Percentiles rank a stretch among this genome's conserved stretches.
phyloP scores from a whole-genome alignment of 1,140 invertebrate species.

The Protaetia brevitarsis region DNA sequence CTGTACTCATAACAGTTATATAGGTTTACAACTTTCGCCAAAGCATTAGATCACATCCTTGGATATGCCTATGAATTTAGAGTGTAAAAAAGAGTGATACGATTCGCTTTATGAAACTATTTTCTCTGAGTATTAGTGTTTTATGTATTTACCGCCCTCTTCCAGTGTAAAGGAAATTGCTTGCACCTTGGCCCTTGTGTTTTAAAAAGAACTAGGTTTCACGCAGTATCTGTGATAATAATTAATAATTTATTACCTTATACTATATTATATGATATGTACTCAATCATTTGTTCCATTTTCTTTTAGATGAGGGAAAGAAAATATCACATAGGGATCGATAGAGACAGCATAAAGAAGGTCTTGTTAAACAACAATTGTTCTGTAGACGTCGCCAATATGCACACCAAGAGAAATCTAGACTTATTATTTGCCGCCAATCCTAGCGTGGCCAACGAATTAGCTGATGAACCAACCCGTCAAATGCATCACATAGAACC shows the following conservation, averaged over 20 bases:
- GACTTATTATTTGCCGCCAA: neutral
- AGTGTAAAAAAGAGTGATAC: too few species aligned
- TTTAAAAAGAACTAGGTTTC: neutral
- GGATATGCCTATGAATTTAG: too few species aligned
- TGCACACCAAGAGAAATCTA: constrained; percentile 15
- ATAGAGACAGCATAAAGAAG: constrained; percentile 42
- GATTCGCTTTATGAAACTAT: too few species aligned
- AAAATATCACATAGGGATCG: constrained; percentile 52
- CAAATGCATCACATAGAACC: neutral
- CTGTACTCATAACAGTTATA: too few species aligned
- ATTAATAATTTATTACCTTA: too few species aligned
- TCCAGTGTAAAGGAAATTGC: too few species aligned
- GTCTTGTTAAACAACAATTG: constrained; percentile 44
- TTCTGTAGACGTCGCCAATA: constrained; percentile 31
- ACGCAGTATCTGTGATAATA: neutral
- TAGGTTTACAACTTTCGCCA: too few species aligned
- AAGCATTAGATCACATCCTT: too few species aligned
- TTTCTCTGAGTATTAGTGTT: too few species aligned
- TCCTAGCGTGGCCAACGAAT: neutral
- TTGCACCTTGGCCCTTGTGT: neutral
- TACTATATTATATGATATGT: too few species aligned
- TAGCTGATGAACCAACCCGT: neutral
- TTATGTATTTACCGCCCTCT: too few species aligned
- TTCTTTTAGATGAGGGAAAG: constrained; percentile 50
- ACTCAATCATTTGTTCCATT: neutral